Evolutionary conservation across 2,113 vertebrate genomes (phyloP).

Genomic region (Melanerpes aurifrons): DNA sequence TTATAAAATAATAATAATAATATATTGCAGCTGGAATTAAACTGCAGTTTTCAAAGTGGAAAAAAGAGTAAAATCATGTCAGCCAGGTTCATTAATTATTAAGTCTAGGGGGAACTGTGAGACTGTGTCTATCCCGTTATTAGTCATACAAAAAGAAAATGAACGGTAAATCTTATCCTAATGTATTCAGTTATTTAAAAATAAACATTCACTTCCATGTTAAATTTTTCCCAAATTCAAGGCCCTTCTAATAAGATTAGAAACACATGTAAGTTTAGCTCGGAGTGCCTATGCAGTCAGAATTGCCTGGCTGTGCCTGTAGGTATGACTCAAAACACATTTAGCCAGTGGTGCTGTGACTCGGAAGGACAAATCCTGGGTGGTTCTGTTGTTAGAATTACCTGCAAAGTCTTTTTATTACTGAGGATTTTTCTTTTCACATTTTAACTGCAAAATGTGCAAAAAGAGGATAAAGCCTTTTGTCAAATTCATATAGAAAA

Average conservation of each 20-base stretch:
- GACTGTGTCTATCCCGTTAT: neutral
- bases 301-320: neutral
- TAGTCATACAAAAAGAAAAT: neutral
- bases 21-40: slow-evolving; percentile 13
- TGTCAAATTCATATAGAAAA: neutral
- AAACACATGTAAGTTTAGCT: neutral
- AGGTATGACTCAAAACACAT: neutral
- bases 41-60: neutral
- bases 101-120: neutral
- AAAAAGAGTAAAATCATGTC: neutral
- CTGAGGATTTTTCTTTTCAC: neutral
- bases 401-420: neutral
- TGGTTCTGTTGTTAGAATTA: neutral
- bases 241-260: neutral
- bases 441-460: neutral
- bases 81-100: neutral
- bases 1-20: neutral
- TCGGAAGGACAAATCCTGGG: neutral
- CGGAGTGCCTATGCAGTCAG: neutral
- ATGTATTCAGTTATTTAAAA: neutral
- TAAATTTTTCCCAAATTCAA: neutral
- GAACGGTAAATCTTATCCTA: neutral
- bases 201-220: neutral
- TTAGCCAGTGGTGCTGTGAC: neutral
- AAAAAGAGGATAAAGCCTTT: neutral